Conservation (phyloP, 2,113 vertebrate species). For the Galbula dea region DNA sequence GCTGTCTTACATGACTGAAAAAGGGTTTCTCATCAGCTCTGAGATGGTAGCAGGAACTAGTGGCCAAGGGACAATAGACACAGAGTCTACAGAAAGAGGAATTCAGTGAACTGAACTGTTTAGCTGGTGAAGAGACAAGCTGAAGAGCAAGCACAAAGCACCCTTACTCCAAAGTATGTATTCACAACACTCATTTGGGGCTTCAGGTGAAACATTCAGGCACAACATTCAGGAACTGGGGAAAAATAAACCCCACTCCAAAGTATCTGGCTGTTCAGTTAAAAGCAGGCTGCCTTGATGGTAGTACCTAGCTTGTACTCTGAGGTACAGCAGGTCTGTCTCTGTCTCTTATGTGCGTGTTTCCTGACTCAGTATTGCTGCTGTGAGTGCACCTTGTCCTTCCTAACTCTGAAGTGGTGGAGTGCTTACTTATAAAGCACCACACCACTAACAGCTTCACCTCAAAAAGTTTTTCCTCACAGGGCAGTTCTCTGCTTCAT, state of each 20-base stretch:
- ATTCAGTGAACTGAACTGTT: not conserved
- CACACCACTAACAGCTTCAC: rapidly evolving
- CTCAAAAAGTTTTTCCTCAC: not conserved
- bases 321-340: not conserved
- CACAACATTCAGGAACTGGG: not conserved
- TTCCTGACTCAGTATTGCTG: not conserved
- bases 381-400: not conserved
- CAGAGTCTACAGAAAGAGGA: not conserved
- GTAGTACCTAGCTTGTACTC: no score
- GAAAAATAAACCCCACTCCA: not conserved
- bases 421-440: not conserved
- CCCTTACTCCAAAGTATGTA: not conserved
- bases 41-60: not conserved
- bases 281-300: not conserved
- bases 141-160: not conserved
- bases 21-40: not conserved
- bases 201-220: not conserved
- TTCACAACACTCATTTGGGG: not conserved
- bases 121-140: not conserved
- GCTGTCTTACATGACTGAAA: not conserved
- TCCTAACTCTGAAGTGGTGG: not conserved
- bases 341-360: not conserved
- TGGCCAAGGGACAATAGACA: not conserved
- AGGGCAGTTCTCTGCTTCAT: not conserved
- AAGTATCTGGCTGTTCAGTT: not conserved